Conservation (phyloP, 2,797 vertebrate genomes). For the Girardinus metallicus region DNA sequence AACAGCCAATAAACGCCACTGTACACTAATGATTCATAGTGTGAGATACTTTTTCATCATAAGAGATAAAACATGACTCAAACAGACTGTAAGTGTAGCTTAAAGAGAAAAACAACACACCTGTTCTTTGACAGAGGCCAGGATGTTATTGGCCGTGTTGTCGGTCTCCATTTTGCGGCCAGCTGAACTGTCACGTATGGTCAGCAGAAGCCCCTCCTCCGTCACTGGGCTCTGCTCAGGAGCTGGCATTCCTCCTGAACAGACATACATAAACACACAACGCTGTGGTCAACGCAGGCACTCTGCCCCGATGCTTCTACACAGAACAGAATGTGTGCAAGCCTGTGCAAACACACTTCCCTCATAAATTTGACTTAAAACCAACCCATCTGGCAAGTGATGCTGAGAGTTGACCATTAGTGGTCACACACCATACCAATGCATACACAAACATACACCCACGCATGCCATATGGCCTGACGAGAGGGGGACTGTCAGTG, state of each 20-base stretch:
- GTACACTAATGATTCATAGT: constrained; percentile 19
- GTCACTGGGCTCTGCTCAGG: constrained; percentile 89
- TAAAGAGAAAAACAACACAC: constrained; percentile 60
- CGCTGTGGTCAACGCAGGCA: constrained; percentile 40
- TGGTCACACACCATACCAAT: constrained; percentile 42
- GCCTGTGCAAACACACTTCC: constrained; percentile 28
- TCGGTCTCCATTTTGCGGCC: constrained; percentile 89
- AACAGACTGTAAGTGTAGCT: background rate
- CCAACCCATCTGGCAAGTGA: constrained; percentile 36
- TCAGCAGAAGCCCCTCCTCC: constrained; percentile 89
- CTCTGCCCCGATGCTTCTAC: constrained; percentile 30
- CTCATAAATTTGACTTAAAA: constrained; percentile 42
- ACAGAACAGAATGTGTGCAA: constrained; percentile 23
- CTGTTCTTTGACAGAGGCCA: constrained; percentile 99
- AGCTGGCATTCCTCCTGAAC: constrained; percentile 93
- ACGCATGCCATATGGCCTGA: constrained; percentile 72
- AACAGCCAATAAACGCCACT: constrained; percentile 13
- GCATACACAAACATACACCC: constrained; percentile 64
- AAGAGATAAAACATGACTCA: constrained; percentile 14
- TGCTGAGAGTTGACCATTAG: constrained; percentile 49
- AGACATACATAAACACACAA: constrained; percentile 45
- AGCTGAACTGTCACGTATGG: constrained; percentile 81
- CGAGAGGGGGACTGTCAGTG: constrained; percentile 53
- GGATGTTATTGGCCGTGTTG: constrained; percentile 92
- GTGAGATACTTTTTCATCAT: background rate